These are phyloP conservation scores for Apteryx mantelli DNA, from an alignment of 2,113 vertebrate genomes.

Conservation along the genomic window DNA sequence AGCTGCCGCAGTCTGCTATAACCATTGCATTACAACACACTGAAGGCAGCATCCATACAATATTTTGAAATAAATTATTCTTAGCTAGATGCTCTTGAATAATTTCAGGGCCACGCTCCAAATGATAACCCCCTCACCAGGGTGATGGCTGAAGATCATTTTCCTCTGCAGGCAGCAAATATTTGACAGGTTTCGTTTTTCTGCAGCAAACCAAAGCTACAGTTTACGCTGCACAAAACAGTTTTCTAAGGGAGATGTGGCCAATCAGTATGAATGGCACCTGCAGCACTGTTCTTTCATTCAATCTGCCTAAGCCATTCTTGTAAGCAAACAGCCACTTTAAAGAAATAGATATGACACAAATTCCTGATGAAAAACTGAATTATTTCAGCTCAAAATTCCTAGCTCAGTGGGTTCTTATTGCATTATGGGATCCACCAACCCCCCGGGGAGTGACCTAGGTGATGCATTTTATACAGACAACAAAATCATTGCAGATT, in stretches of 20 bases:
- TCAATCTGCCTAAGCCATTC: neutral
- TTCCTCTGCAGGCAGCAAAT: neutral
- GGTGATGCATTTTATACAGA: neutral
- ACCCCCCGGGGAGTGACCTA: neutral
- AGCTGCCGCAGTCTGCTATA: slow-evolving; percentile 11
- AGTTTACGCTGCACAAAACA: neutral
- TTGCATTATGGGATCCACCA: neutral
- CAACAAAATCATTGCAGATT: neutral
- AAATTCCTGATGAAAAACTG: neutral
- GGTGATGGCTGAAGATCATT: neutral
- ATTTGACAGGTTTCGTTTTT: neutral
- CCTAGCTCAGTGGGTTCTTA: neutral
- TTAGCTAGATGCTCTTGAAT: neutral
- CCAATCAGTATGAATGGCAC: neutral
- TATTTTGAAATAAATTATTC: slow-evolving; percentile 35
- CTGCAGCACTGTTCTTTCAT: neutral
- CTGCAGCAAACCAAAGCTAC: neutral
- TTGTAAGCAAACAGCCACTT: neutral
- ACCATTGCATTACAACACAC: neutral
- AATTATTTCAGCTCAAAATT: neutral
- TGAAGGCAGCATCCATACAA: neutral
- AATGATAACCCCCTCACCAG: neutral
- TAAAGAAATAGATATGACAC: neutral
- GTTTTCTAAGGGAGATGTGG: neutral
- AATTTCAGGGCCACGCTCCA: neutral